These are phyloP conservation scores for Himalopsyche anomala DNA, from an alignment of 2,888 invertebrate species.

Conservation along the genomic window DNA sequence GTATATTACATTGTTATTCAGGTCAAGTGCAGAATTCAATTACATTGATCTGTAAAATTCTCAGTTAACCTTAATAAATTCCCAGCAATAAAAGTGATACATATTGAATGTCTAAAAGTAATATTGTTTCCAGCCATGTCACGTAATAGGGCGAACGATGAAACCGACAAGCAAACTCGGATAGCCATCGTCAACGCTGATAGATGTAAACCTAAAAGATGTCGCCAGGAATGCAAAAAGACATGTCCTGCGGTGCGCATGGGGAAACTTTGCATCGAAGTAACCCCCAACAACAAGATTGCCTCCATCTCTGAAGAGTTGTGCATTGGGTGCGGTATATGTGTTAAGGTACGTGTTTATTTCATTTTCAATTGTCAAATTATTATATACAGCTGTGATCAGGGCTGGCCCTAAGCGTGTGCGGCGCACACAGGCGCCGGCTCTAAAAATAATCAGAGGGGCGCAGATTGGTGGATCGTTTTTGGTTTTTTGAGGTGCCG, in stretches of 20 bases:
- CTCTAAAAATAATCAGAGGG: not conserved
- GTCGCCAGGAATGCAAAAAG: slow-evolving; percentile 98
- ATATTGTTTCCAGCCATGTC: slow-evolving; percentile 74
- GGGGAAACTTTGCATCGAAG: slow-evolving; percentile 99
- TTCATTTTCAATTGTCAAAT: not conserved
- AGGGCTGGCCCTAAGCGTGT: too few species aligned
- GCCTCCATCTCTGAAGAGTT: slow-evolving; percentile 98
- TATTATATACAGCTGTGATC: too few species aligned
- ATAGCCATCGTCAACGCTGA: slow-evolving; percentile 99
- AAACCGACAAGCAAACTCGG: slow-evolving; percentile 95
- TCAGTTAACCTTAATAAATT: not conserved
- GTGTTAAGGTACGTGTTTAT: slow-evolving; percentile 88
- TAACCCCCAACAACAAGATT: slow-evolving; percentile 95
- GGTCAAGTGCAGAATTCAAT: not conserved
- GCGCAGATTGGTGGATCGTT: too few species aligned
- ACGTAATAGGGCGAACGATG: slow-evolving; percentile 85
- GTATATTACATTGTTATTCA: not conserved
- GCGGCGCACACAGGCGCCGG: not conserved
- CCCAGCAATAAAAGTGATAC: not conserved
- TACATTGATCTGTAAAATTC: not conserved
- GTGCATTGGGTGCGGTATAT: slow-evolving; percentile 99
- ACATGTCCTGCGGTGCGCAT: slow-evolving; percentile 99
- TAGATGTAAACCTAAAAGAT: slow-evolving; percentile 99
- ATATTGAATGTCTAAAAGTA: not conserved
- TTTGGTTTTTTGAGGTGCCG: too few species aligned